These are phyloP conservation scores for Creontiades dilutus DNA, from an alignment of 2,888 invertebrate species.

Conservation along the genomic window DNA sequence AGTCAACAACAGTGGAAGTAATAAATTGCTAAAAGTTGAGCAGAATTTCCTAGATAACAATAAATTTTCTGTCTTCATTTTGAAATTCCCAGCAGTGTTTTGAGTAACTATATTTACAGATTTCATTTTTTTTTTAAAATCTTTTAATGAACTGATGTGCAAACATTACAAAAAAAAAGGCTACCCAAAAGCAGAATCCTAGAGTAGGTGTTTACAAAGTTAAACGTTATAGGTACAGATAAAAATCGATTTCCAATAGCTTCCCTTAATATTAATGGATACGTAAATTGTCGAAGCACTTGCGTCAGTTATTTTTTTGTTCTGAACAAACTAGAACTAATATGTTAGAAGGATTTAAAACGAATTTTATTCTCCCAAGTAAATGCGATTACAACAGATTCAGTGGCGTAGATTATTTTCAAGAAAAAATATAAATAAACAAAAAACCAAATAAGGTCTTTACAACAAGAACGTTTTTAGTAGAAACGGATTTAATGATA, in stretches of 20 bases:
- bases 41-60: conserved; percentile 70
- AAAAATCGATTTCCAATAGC: background rate
- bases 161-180: background rate
- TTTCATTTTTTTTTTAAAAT: too few species aligned
- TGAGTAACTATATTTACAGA: conserved; percentile 30
- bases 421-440: background rate
- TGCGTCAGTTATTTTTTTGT: conserved; percentile 3
- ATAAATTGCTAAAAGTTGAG: conserved; percentile 67
- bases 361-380: background rate
- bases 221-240: background rate
- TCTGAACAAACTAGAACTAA: conserved; percentile 1
- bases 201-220: background rate
- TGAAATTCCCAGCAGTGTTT: conserved; percentile 16
- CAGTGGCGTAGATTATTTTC: background rate
- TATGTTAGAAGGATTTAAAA: background rate
- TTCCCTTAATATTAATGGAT: conserved; percentile 26
- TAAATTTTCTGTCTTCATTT: conserved; percentile 26
- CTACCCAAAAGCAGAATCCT: conserved; percentile 38
- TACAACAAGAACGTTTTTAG: background rate
- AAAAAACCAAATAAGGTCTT: background rate
- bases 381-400: conserved; percentile 15
- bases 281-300: conserved; percentile 31
- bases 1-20: conserved; percentile 68
- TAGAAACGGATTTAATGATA: background rate
- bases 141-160: conserved; percentile 28